Percentiles rank a stretch among this genome's conserved stretches.
Evolutionary conservation across 1,140 invertebrate species (phyloP).

Genomic region (Patella vulgata): DNA sequence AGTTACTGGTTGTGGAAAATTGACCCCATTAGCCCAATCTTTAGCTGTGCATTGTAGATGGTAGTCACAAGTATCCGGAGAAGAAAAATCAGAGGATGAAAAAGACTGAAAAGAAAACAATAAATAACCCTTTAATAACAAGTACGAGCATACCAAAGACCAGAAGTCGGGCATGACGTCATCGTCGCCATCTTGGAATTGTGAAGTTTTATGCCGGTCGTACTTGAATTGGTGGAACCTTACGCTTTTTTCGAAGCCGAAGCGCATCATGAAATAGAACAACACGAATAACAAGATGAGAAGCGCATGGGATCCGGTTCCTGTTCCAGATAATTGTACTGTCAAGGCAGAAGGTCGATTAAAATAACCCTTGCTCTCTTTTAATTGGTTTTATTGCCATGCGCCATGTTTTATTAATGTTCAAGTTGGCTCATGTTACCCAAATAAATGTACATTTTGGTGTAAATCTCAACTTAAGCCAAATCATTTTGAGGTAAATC

Average conservation of each 20-base stretch:
- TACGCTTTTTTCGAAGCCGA: background rate
- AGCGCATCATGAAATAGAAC: no score
- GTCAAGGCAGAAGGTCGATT: slow-evolving; percentile 8
- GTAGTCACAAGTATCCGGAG: slow-evolving; percentile 13
- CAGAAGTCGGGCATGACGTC: no score
- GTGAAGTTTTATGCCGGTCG: no score
- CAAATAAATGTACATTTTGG: no score
- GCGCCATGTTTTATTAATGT: no score
- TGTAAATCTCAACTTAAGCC: no score
- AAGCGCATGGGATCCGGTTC: background rate
- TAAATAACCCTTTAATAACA: no score
- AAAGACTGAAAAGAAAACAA: slow-evolving; percentile 6
- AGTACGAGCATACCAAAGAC: background rate
- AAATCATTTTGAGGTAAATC: no score
- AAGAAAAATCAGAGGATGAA: slow-evolving; percentile 4
- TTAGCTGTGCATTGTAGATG: slow-evolving; percentile 18
- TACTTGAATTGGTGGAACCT: no score
- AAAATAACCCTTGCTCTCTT: slow-evolving; percentile 12
- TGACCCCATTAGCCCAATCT: slow-evolving; percentile 14
- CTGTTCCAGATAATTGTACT: background rate
- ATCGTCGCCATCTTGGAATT: no score
- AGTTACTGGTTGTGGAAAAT: slow-evolving; percentile 11
- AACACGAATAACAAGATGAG: background rate
- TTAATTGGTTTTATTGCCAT: no score
- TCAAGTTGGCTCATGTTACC: no score